Percentiles rank a stretch among this genome's conserved stretches.
Conservation (phyloP, 2,888 invertebrate species). For the Hirtodrosophila cameraria region DNA sequence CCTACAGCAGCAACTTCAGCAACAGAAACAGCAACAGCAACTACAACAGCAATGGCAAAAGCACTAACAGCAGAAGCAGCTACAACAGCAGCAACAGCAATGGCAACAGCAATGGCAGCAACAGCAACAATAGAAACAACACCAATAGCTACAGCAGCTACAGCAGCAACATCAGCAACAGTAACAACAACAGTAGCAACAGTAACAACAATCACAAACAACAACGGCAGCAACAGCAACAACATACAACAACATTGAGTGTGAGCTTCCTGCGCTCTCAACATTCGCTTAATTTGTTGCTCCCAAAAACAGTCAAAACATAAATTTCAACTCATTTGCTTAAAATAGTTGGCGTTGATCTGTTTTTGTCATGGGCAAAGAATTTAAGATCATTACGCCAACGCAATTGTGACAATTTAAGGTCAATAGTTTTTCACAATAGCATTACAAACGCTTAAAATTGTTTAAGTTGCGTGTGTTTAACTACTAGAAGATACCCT, state of each 20-base stretch:
- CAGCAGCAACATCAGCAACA: no score
- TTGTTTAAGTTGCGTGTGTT: no score
- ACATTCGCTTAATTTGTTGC: slow-evolving; percentile 13
- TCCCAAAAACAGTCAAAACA: slow-evolving; percentile 45
- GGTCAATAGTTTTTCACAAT: slow-evolving; percentile 63
- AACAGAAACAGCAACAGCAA: slow-evolving; percentile 52
- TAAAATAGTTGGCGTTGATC: slow-evolving; percentile 21
- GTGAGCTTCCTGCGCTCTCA: slow-evolving; percentile 39
- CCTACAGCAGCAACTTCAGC: background rate
- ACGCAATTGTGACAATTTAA: slow-evolving; percentile 69
- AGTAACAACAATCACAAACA: background rate
- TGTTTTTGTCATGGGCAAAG: slow-evolving; percentile 41
- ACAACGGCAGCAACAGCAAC: background rate
- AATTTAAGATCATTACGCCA: slow-evolving; percentile 52
- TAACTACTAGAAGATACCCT: no score
- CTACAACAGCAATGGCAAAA: slow-evolving; percentile 4
- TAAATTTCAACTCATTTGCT: slow-evolving; percentile 51
- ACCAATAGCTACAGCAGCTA: background rate
- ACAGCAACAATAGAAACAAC: slow-evolving; percentile 52
- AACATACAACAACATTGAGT: slow-evolving; percentile 6
- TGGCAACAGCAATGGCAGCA: slow-evolving; percentile 51
- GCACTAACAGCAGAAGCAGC: slow-evolving; percentile 50
- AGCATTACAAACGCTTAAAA: slow-evolving; percentile 1
- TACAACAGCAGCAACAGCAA: slow-evolving; percentile 2
- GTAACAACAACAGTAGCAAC: background rate